Evolutionary conservation across 2,113 vertebrate species (phyloP).

Genomic region (Jaculus jaculus): DNA sequence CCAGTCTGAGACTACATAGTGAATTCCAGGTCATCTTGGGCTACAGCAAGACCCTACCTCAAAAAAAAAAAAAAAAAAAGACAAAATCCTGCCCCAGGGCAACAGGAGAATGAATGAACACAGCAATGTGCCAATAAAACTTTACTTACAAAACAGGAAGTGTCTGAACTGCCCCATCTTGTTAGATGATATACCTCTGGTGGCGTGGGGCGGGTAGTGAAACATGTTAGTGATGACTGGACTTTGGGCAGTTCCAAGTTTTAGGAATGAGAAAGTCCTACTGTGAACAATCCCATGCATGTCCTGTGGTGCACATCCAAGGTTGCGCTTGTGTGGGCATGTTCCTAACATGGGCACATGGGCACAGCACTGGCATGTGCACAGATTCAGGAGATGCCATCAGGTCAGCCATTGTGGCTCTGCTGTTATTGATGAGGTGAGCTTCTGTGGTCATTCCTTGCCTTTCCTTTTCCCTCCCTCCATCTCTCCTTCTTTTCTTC

Average conservation of each 20-base stretch:
- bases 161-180: neutral
- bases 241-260: neutral
- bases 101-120: fast-evolving
- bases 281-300: fast-evolving
- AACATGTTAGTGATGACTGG: neutral
- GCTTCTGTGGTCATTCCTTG: neutral
- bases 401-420: fast-evolving
- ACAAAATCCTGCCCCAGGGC: no score
- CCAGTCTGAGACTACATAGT: no score
- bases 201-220: no score
- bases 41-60: no score
- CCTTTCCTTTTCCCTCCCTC: fast-evolving
- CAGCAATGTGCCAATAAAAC: neutral
- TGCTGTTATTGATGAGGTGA: neutral
- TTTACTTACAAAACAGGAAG: neutral
- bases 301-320: fast-evolving
- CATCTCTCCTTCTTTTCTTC: no score
- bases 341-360: no score
- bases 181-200: fast-evolving
- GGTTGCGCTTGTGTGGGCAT: neutral
- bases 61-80: no score
- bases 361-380: fast-evolving
- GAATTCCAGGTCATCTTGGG: no score
- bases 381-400: fast-evolving
- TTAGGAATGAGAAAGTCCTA: neutral